Conservation (phyloP, 1,140 invertebrate genomes). For the Bombus impatiens region DNA sequence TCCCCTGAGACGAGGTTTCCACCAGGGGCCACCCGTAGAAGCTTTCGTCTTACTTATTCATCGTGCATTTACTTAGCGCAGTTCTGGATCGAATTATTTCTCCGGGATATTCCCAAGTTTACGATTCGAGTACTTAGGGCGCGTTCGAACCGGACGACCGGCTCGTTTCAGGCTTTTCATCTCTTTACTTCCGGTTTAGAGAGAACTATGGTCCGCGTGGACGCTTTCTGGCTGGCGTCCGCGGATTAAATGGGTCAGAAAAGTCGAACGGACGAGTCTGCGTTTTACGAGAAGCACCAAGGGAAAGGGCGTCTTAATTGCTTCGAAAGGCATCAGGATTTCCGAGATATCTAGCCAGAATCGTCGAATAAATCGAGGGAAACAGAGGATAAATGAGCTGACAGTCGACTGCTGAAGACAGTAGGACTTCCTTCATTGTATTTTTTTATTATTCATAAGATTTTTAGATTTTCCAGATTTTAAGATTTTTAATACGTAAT, state of each 20-base stretch:
- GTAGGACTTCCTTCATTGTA: not conserved
- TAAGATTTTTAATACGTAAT: too few species aligned
- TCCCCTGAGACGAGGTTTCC: not conserved
- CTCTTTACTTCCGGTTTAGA: not conserved
- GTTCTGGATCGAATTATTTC: not conserved
- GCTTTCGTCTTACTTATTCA: not conserved
- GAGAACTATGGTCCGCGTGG: not conserved
- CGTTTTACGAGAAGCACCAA: conserved; percentile 1
- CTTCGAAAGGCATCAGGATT: not conserved
- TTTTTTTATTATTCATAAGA: too few species aligned
- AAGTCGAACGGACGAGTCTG: not conserved
- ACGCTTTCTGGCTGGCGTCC: not conserved
- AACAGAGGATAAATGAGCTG: not conserved
- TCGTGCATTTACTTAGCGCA: not conserved
- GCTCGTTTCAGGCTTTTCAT: not conserved
- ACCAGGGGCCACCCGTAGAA: not conserved
- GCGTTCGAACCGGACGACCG: too few species aligned
- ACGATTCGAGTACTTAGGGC: not conserved
- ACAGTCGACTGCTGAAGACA: not conserved
- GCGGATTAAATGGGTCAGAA: conserved; percentile 5
- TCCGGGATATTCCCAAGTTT: not conserved
- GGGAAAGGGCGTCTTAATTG: not conserved
- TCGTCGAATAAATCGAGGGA: not conserved
- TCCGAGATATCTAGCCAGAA: not conserved
- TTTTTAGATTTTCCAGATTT: too few species aligned